Base-by-base conservation (phyloP, 2,113 vertebrate species). In the Rhineura floridana region DNA sequence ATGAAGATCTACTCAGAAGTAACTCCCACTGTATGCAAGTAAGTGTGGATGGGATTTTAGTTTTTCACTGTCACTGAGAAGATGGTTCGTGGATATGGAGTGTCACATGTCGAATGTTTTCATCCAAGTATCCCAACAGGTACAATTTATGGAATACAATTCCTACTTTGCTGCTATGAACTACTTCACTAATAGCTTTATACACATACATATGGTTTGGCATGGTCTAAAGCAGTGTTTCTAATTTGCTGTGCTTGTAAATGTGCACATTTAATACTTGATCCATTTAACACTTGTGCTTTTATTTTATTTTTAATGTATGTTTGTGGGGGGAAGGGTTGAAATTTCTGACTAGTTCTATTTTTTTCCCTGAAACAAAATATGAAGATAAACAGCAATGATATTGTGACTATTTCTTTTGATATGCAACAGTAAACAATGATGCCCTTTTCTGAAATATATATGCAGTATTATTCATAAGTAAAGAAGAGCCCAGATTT, bases 401-500 rank as follows among this genome's bases (percentile, higher is more conserved):
- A 73, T 87, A 92, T 94, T 94, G n/a, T 95, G 93, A 94, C 93
- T 95, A 96, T 95, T 97, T 98, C 94, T 88, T 97, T 98, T 98
- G 96, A 97, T 98, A 98, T 97, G 96, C 93, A 23, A 88, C 97
- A 97, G 97, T 96, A 82, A 94, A 96, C 92, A 93, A 94, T 94
- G 90, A 93, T 96, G 96, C 95, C 95, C 95, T 92, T 97, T 97
- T 97, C 94, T 95, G 96, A 97, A 96, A 94, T 96, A 97, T 96
- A 97, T 21, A 59, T 97, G 96, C 96, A 93, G 87, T 97, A 96
- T 97, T 97, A 97, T 98, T 96, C 96, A 97, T 97, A 96, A 91
- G 89, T 91, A 95, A 95, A 89, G 46, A 94, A 92, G 91, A 95
- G 30, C 78, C 88, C 86, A 93, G 95, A 94, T 96, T 96, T 96